A percentile compares a stretch with the other conserved stretches of the same genome.
phyloP scores from a whole-genome alignment of 2,113 vertebrate genomes.

The Emydocephalus ijimae region DNA sequence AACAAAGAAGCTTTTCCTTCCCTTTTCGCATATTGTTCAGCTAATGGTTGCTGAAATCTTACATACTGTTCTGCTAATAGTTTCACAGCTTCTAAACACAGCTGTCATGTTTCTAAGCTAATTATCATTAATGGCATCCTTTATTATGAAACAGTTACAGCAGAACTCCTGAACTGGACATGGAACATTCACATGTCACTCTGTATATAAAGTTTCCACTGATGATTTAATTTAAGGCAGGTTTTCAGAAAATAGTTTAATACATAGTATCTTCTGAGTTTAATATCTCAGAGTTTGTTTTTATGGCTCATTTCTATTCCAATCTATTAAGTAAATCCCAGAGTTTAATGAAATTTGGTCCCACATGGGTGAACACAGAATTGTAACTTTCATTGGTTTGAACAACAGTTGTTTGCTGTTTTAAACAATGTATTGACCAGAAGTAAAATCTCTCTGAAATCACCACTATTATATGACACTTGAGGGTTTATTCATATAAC shows the following conservation, averaged over 20 bases:
- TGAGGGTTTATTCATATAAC: neutral
- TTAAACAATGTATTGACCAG: neutral
- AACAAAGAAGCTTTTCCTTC: neutral
- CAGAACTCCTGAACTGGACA: neutral
- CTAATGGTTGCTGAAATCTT: neutral
- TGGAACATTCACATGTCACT: neutral
- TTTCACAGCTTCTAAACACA: constrained; percentile 25
- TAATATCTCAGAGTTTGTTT: neutral
- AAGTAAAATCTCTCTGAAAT: neutral
- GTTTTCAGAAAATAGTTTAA: neutral
- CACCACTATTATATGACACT: neutral
- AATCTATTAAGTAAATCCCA: neutral
- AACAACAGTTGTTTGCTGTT: neutral
- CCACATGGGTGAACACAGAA: neutral
- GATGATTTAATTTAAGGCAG: neutral
- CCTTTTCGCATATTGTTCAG: neutral
- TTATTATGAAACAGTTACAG: neutral
- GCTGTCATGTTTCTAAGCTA: neutral
- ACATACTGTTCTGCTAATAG: constrained; percentile 48
- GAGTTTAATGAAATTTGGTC: neutral
- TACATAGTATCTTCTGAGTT: neutral
- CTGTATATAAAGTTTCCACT: neutral
- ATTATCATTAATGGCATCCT: neutral
- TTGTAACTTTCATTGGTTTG: neutral
- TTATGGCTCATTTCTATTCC: neutral